Base-by-base conservation (phyloP, 2,888 invertebrate species). In the Carabus problematicus region DNA sequence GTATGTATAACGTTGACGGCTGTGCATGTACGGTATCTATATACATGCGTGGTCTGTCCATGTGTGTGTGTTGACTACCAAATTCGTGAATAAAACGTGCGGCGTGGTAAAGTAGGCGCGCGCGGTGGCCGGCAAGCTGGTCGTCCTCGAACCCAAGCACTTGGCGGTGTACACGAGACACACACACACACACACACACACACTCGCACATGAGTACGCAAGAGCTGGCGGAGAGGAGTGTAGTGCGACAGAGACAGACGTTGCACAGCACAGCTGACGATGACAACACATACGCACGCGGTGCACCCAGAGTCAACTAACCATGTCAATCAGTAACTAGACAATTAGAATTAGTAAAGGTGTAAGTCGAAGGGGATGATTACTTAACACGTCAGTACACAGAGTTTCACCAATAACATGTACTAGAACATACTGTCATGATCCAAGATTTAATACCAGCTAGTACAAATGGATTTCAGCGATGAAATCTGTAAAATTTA, bases 101-200 rank as follows among this genome's bases (percentile, higher is more conserved):
- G 16, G 18, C 52, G 18, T 52, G 19, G 52, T 16, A 52, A 52
- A 66, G 66, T 66, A 66, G 58, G 58, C 58, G 66, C 45, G 19
- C 12, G 11, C 41, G 18, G 41, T n/a, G 16, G 19, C 42, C 42
- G 19, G 64, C 55, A 39, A 56, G 47, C 56, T 47, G 59, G 66
- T 19, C 56, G 66, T 42, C 66, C 66, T 66, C 66, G 66, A 66
- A 59, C 45, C 47, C 19, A 45, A 29, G 29, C 29, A 29, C 29
- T 29, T 29, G 29, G 29, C 29, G 29, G 29, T 29, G 29, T 29
- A 29, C 29, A 29, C 29, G 29, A 29, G 29, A 29, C 29, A 29
- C 29, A 29, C 6, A 29, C 29, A 29, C 29, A 29, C 29, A 29
- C 29, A 29, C 29, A 29, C 29, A 29, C 6, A 29, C 29, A 29